Percentiles rank a stretch among this genome's conserved stretches.
Evolutionary conservation across 2,888 invertebrate genomes (phyloP).

Genomic region (Caenorhabditis angaria): DNA sequence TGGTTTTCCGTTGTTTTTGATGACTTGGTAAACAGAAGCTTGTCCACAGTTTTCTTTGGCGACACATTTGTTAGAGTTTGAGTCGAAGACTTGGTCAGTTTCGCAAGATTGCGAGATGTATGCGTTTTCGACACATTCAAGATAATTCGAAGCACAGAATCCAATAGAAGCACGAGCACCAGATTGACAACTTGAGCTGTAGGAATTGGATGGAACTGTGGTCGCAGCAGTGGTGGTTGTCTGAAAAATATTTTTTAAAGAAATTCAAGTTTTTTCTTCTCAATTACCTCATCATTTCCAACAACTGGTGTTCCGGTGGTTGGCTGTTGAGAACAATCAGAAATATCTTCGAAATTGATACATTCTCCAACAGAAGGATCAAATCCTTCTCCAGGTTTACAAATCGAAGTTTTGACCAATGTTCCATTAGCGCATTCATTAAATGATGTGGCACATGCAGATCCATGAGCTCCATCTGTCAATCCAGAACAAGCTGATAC

Average conservation of each 20-base stretch:
- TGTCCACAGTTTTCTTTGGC: slow-evolving; percentile 24
- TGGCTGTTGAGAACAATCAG: slow-evolving; percentile 9
- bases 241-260: background rate
- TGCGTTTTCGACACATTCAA: slow-evolving; percentile 16
- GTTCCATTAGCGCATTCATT: slow-evolving; percentile 19
- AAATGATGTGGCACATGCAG: slow-evolving; percentile 24
- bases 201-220: background rate
- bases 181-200: background rate
- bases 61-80: slow-evolving; percentile 29
- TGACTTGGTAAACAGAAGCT: slow-evolving; percentile 12
- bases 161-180: slow-evolving; percentile 23
- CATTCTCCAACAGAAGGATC: slow-evolving; percentile 24
- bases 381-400: slow-evolving; percentile 29
- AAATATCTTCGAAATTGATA: slow-evolving; percentile 20
- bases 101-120: slow-evolving; percentile 20
- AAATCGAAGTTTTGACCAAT: slow-evolving; percentile 15
- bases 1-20: background rate
- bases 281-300: background rate
- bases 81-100: slow-evolving; percentile 37
- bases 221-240: background rate
- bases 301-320: slow-evolving; percentile 16
- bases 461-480: slow-evolving; percentile 18
- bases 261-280: slow-evolving; percentile 11
- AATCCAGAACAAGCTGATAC: slow-evolving; percentile 12
- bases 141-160: slow-evolving; percentile 19